phyloP scores from a whole-genome alignment of 2,888 invertebrate species.

The Hyposoter dolosus region DNA sequence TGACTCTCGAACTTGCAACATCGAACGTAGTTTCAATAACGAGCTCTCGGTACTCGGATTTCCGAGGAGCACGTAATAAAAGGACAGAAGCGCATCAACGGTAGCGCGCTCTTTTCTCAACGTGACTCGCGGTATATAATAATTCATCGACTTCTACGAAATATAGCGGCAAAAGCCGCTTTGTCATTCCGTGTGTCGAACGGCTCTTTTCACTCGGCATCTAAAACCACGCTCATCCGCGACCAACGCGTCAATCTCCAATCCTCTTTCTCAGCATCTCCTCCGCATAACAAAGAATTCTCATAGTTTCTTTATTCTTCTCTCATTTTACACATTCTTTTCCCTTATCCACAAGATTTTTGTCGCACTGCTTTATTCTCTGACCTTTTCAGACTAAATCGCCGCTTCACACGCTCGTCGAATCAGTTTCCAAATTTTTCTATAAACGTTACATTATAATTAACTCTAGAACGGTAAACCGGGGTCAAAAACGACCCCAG shows the following conservation, averaged over 20 bases:
- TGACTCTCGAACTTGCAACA: constrained; percentile 23
- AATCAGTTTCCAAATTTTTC: no score
- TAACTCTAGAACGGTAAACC: no score
- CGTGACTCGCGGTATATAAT: constrained; percentile 52
- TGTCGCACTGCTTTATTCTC: no score
- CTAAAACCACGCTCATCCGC: constrained; percentile 5
- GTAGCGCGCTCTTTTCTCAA: constrained; percentile 9
- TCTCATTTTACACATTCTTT: background rate
- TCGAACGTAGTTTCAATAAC: constrained; percentile 50
- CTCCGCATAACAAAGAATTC: constrained; percentile 8
- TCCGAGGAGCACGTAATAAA: constrained; percentile 45
- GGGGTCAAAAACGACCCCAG: no score
- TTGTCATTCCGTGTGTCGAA: constrained; percentile 62
- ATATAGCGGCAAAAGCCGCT: constrained; percentile 42
- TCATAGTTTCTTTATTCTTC: background rate
- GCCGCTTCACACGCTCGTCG: no score
- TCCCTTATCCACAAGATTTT: background rate
- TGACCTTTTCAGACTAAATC: background rate
- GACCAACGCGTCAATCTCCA: constrained; percentile 21
- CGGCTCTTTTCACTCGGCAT: constrained; percentile 50
- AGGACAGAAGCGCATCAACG: constrained; percentile 34
- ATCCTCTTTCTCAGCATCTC: constrained; percentile 14
- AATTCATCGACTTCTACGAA: constrained; percentile 64
- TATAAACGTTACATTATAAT: no score
- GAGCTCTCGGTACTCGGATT: constrained; percentile 58